Evolutionary conservation across 1,140 invertebrate species (phyloP), one percentile per base, ranked within the genome.

Genomic region (Bradysia coprophila): DNA sequence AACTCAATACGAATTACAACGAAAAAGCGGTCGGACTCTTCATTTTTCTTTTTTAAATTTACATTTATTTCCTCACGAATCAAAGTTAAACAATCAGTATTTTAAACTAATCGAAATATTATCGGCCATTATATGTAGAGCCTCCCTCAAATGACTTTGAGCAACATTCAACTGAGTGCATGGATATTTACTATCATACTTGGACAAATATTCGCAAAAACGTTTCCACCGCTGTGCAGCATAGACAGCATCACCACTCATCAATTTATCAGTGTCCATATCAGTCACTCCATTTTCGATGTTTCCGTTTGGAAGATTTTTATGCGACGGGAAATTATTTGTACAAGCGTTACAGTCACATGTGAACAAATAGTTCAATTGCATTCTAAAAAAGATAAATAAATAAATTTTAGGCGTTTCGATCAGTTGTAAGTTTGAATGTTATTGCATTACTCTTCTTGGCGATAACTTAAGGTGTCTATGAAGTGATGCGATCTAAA

Each of bases 351-450:
- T 58, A 64, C 91, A 95, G 8, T 67, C 51, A 55, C 92, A 96
- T 4, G 65, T 60, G 57, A 96, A 94, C 53, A 76, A 85, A 60
- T 94, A 95, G 53, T 95, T 87, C 34, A 75, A 70, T 40, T 71
- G 67, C n/a, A 94, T 64, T 20, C 73, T 75, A 52, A 37, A 67
- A 64, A 42, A 38, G 40, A 48, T 44, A 38, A 38, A 21, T 46
- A 37, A 33, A 41, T 37, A 41, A 36, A 39, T 24, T 40, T 31
- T 43, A 46, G 32, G n/a, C n/a, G n/a, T n/a, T n/a, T n/a, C n/a
- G n/a, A n/a, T n/a, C n/a, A n/a, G n/a, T n/a, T n/a, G n/a, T n/a
- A n/a, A n/a, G n/a, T n/a, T n/a, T n/a, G n/a, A n/a, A n/a, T n/a
- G 45, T 42, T 33, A 41, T 13, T 42, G 19, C 32, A 21, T 33